A percentile compares a stretch with the other conserved stretches of the same genome.
Evolutionary conservation across 2,888 invertebrate genomes (phyloP).

Genomic region (Conus canariensis): DNA sequence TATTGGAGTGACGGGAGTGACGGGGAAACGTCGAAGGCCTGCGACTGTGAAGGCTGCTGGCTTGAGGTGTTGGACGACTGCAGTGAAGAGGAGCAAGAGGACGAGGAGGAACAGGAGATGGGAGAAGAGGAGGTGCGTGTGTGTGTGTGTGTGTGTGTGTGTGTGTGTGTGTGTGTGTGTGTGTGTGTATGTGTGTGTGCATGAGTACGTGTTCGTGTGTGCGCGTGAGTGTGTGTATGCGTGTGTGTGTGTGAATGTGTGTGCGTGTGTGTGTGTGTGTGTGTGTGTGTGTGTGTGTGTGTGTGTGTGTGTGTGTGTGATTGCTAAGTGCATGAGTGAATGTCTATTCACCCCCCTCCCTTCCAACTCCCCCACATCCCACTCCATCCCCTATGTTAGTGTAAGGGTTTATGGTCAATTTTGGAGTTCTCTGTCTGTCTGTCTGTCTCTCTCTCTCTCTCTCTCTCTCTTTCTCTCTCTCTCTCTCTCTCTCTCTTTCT

Average conservation of each 20-base stretch:
- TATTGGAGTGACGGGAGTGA: slow-evolving; percentile 18
- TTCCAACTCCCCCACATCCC: too few species aligned
- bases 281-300: background rate
- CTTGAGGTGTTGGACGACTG: background rate
- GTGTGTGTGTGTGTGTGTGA: background rate
- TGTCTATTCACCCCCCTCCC: too few species aligned
- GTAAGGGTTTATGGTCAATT: too few species aligned
- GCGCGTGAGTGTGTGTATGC: background rate
- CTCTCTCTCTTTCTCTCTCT: too few species aligned
- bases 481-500: too few species aligned
- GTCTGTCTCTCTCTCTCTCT: too few species aligned
- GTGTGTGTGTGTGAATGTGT: background rate
- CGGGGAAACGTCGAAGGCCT: slow-evolving; percentile 19
- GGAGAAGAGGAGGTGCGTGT: background rate
- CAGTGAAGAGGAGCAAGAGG: background rate
- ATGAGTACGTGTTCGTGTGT: background rate
- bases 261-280: background rate
- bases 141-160: background rate
- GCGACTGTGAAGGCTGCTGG: slow-evolving; percentile 22
- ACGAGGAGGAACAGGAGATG: background rate
- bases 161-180: background rate
- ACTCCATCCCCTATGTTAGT: too few species aligned
- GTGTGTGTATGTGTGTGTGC: background rate
- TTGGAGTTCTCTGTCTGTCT: too few species aligned
- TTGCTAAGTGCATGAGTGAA: too few species aligned